These are phyloP conservation scores for Allacma fusca DNA, from an alignment of 2,888 invertebrate species.

Conservation along the genomic window DNA sequence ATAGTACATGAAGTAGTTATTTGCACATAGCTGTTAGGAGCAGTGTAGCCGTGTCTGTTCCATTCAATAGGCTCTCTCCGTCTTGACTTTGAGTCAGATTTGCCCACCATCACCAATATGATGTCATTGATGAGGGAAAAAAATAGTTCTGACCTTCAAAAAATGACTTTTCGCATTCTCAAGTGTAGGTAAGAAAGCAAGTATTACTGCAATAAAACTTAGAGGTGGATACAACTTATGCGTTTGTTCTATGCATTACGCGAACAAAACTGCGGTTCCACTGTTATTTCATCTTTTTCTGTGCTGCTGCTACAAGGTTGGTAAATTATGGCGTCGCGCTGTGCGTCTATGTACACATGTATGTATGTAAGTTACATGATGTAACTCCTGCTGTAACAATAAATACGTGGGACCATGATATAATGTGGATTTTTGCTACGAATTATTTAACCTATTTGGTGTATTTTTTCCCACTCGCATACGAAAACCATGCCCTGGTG, in stretches of 20 bases:
- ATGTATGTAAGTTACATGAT: too few species aligned
- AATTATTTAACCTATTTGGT: slow-evolving; percentile 21
- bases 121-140: slow-evolving; percentile 49
- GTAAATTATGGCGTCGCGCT: slow-evolving; percentile 34
- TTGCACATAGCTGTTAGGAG: too few species aligned
- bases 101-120: slow-evolving; percentile 40
- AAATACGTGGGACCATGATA: neutral
- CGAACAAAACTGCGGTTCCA: neutral
- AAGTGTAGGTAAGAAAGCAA: slow-evolving; percentile 28
- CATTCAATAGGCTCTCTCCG: neutral
- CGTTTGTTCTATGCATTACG: slow-evolving; percentile 20
- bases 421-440: neutral
- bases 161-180: slow-evolving; percentile 45
- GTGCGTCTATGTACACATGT: neutral
- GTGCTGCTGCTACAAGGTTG: slow-evolving; percentile 19
- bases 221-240: slow-evolving; percentile 33
- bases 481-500: slow-evolving; percentile 17
- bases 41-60: neutral
- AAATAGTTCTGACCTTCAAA: slow-evolving; percentile 51
- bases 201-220: slow-evolving; percentile 44
- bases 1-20: too few species aligned
- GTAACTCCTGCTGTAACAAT: too few species aligned
- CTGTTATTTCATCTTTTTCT: slow-evolving; percentile 24
- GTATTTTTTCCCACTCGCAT: neutral
- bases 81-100: neutral